Evolutionary conservation across 2,888 invertebrate genomes (phyloP), one percentile per base, ranked within the genome.

Genomic region (Phalera bucephala): DNA sequence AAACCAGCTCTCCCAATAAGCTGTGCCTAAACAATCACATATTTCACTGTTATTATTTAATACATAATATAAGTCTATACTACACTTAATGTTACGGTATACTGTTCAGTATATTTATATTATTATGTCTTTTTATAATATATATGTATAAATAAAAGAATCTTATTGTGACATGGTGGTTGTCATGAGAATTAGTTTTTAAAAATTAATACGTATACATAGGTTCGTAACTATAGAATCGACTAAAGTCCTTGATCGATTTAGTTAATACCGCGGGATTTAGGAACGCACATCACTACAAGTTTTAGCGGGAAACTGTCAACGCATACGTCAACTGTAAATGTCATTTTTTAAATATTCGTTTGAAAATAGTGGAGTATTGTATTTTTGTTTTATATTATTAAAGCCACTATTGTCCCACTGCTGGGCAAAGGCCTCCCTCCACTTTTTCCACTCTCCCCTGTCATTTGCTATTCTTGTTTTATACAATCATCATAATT

Each of bases 71-170:
- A 10, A 10, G 28, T 39, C 52, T 55, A 62, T 33, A 29, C 59
- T 59, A 75, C 38, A 52, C 49, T 68, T 72, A 78, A 52, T 41
- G 32, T 63, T 58, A 68, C 33, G 78, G 81, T 81, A 81, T 81
- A 81, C 83, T 49, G 61, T 51, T 60, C 59, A 64, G 67, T 75
- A 74, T 66, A 65, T 56, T 67, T 66, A 64, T 63, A 56, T 58
- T 49, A 64, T 70, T 72, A 66, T 72, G 68, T 73, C 70, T 60
- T 48, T 54, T 51, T 17, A 17, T 17, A 17, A 17, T 17, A 17
- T 5, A n/a, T n/a, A 59, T 52, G 54, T 58, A 59, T 61, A 55
- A 64, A 55, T 31, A 41, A 52, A 36, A 50, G 48, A 50, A 55
- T 44, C 51, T 50, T 44, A 52, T 50, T 63, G 54, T 47, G 67